Evolutionary conservation across 2,113 vertebrate species (phyloP).

Genomic region (Hoplias malabaricus): DNA sequence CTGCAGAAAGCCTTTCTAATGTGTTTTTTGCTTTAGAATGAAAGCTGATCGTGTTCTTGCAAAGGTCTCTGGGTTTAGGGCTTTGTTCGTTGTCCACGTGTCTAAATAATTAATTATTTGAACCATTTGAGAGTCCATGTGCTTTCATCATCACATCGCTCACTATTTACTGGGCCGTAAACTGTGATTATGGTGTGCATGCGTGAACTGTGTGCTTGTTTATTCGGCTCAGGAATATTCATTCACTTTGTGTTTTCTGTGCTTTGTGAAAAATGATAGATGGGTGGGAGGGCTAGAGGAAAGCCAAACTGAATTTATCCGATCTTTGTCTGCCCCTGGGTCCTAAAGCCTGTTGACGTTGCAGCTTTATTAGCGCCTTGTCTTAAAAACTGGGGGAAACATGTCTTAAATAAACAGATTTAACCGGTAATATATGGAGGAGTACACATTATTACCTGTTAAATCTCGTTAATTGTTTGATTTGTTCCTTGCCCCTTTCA

Average conservation of each 20-base stretch:
- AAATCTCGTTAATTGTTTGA: no score
- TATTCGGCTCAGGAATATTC: neutral
- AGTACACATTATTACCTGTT: no score
- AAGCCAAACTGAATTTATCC: slow-evolving; percentile 27
- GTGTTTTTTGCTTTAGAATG: neutral
- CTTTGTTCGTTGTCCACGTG: neutral
- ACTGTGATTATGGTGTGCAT: slow-evolving; percentile 11
- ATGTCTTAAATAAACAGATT: no score
- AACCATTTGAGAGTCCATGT: neutral
- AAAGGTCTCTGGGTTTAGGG: neutral
- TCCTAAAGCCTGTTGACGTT: slow-evolving; percentile 28
- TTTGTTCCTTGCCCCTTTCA: no score
- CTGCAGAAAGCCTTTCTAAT: neutral
- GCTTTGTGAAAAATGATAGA: slow-evolving; percentile 2
- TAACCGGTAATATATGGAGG: no score
- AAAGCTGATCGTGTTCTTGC: neutral
- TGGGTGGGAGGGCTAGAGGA: slow-evolving; percentile 35
- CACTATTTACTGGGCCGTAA: neutral
- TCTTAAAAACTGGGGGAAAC: no score
- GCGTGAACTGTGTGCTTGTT: slow-evolving; percentile 24
- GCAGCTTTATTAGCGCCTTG: neutral
- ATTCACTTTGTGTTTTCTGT: slow-evolving; percentile 3
- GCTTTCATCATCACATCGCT: neutral
- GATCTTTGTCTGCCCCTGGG: slow-evolving; percentile 22
- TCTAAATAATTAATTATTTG: neutral